Base-by-base conservation (phyloP, 2,797 vertebrate species). In the Zalophus californianus region DNA sequence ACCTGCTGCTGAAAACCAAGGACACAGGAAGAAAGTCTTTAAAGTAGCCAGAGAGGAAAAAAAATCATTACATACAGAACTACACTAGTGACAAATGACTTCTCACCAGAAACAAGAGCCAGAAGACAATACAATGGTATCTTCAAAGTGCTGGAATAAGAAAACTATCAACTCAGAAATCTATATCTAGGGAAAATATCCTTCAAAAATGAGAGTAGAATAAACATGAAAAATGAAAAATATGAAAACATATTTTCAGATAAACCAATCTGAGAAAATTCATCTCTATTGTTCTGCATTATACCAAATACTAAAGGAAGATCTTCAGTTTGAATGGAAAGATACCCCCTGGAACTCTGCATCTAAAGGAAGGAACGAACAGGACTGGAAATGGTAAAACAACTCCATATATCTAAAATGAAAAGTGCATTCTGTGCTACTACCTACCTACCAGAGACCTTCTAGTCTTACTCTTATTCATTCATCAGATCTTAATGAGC, bases 221-320 rank as follows among this genome's bases (percentile, higher is more conserved):
- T n/a, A 88, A 96, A 86, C 13, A 44, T 73, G 72, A 73, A 73
- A 73, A 73, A 73, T 73, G 35, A 27, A 73, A 72, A 44, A 44
- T 73, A 41, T 41, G 68, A 70, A 38, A 23, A 70, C 10, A 73
- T 64, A 94, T 68, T 92, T 97, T 97, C 85, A 86, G 79, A 92
- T 89, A 88, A 91, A 75, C 29, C 58, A 90, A 92, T 38, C 79
- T 64, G 5, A 83, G n/a, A 88, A 70, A 82, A 89, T 92, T 77
- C 44, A 86, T 72, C 54, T 92, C 32, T 58, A 85, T 6, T 54
- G 64, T 66, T 15, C 14, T 66, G 18, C 29, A 73, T 44, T 87
- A 41, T 54, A 73, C 16, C 66, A 91, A 96, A 77, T 20, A 44
- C n/a, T 83, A 78, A 83, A 93, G n/a, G 15, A 75, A 84, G 56